These are phyloP conservation scores for Sweltsa coloradensis DNA, from an alignment of 1,140 invertebrate species.

Conservation along the genomic window DNA sequence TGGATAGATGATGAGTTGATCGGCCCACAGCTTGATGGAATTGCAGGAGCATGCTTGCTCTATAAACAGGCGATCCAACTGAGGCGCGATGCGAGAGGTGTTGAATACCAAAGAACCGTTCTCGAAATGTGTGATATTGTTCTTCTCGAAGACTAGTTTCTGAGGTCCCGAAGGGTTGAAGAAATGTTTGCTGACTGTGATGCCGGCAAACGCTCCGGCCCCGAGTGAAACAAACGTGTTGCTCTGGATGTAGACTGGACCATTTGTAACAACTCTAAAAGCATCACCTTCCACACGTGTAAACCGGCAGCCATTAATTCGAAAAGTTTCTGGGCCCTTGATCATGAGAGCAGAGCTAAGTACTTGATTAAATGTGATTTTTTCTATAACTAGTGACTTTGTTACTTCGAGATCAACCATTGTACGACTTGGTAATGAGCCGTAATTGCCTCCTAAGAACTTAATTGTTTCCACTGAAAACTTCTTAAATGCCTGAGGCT, in stretches of 20 bases:
- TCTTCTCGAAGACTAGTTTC: constrained; percentile 50
- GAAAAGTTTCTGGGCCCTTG: constrained; percentile 32
- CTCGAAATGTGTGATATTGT: constrained; percentile 40
- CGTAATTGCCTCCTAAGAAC: constrained; percentile 39
- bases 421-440: constrained; percentile 47
- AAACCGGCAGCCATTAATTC: constrained; percentile 4
- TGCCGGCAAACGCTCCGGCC: constrained; percentile 44
- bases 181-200: constrained; percentile 32
- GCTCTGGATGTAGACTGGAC: constrained; percentile 48
- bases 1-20: not conserved
- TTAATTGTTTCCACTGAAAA: constrained; percentile 49
- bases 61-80: constrained; percentile 43
- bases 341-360: constrained; percentile 42
- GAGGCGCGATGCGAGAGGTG: constrained; percentile 34
- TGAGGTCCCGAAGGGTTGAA: constrained; percentile 23
- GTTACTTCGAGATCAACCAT: constrained; percentile 59
- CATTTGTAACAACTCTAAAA: constrained; percentile 45
- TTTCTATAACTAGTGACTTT: constrained; percentile 40
- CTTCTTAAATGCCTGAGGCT: constrained; percentile 64
- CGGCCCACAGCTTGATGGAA: constrained; percentile 30
- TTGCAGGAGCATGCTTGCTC: constrained; percentile 45
- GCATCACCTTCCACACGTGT: constrained; percentile 42
- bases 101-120: constrained; percentile 45
- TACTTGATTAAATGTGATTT: constrained; percentile 29
- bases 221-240: constrained; percentile 43